Percentiles rank a stretch among this genome's conserved stretches.
Conservation (phyloP, 1,140 invertebrate species). For the Halesus radiatus region DNA sequence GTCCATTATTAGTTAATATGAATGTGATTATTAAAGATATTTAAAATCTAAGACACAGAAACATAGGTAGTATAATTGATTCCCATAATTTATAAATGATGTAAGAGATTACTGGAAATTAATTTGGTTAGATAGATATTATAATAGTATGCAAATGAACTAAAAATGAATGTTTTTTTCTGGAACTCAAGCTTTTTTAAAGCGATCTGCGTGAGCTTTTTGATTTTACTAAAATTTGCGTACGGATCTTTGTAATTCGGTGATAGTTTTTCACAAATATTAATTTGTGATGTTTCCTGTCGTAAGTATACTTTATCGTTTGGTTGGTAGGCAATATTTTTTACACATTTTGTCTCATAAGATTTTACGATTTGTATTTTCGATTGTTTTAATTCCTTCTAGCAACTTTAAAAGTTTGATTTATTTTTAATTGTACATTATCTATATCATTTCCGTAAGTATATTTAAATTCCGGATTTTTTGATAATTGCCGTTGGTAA, state of each 20-base stretch:
- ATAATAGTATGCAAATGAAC: too few species aligned
- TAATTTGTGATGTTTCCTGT: not conserved
- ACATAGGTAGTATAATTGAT: too few species aligned
- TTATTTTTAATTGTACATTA: not conserved
- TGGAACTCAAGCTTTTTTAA: too few species aligned
- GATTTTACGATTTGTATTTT: not conserved
- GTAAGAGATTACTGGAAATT: too few species aligned
- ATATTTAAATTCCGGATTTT: not conserved
- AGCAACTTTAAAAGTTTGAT: not conserved
- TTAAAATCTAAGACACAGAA: too few species aligned
- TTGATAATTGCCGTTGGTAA: not conserved
- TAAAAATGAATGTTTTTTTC: too few species aligned
- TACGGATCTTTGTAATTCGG: not conserved
- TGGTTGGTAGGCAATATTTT: not conserved
- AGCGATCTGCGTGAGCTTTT: too few species aligned
- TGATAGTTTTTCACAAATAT: not conserved
- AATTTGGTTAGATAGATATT: too few species aligned
- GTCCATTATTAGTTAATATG: too few species aligned
- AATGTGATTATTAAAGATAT: too few species aligned
- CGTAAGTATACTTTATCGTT: not conserved
- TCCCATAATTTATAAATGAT: too few species aligned
- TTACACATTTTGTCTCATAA: not conserved
- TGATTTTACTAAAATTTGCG: too few species aligned
- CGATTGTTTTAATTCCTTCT: not conserved
- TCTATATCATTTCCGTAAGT: not conserved